Evolutionary conservation across 2,797 vertebrate genomes (phyloP).

Genomic region (Bufotes viridis): DNA sequence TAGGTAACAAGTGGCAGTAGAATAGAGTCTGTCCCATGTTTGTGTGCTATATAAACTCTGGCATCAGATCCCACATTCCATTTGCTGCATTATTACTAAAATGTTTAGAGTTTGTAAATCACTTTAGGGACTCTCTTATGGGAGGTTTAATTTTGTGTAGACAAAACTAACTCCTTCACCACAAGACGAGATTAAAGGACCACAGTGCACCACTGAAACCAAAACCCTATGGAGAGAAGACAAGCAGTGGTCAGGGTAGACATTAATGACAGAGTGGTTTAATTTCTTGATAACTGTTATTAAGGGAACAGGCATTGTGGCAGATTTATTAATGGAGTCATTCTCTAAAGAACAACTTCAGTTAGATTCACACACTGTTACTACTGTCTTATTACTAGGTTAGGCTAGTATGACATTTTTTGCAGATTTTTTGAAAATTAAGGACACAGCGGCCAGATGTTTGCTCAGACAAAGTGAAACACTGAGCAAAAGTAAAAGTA

Average conservation of each 20-base stretch:
- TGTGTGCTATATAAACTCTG: slow-evolving; percentile 2
- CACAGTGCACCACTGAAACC: not conserved
- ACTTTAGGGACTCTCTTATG: slow-evolving; percentile 57
- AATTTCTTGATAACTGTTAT: not conserved
- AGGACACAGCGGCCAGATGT: too few species aligned
- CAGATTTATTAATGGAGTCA: not conserved
- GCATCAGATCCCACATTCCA: slow-evolving; percentile 35
- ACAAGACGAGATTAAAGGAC: slow-evolving; percentile 44
- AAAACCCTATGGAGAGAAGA: slow-evolving; percentile 30
- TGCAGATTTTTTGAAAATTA: too few species aligned
- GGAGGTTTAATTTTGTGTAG: slow-evolving; percentile 52
- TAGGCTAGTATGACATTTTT: too few species aligned
- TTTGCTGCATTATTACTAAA: slow-evolving; percentile 49
- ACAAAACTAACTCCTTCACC: slow-evolving; percentile 47
- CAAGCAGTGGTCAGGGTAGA: not conserved
- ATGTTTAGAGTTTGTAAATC: slow-evolving; percentile 58
- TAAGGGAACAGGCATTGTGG: not conserved
- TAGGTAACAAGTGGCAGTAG: not conserved
- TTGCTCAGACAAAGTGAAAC: too few species aligned
- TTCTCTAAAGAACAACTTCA: not conserved
- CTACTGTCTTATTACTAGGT: not conserved
- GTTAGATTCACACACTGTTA: not conserved
- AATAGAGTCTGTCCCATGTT: not conserved
- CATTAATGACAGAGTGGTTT: slow-evolving; percentile 44
- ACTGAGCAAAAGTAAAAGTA: too few species aligned